A percentile compares a stretch with the other conserved stretches of the same genome.
Conservation (phyloP, 2,888 invertebrate genomes). For the Amblyjoppa proteus region DNA sequence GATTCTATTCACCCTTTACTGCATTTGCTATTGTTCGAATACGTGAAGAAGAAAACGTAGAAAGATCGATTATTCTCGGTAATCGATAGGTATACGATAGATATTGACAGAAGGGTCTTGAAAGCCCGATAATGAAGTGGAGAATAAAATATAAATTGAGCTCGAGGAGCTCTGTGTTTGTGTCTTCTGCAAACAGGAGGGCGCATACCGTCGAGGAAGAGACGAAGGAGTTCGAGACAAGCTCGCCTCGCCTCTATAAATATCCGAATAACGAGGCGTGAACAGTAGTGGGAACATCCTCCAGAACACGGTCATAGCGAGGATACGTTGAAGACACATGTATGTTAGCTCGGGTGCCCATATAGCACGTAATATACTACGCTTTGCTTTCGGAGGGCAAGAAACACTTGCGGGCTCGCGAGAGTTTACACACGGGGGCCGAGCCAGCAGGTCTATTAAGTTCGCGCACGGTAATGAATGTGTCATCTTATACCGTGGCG, state of each 20-base stretch:
- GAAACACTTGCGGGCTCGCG: constrained; percentile 70
- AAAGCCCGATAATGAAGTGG: background rate
- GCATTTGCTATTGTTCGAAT: background rate
- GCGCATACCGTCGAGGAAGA: background rate
- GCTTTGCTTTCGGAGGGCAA: constrained; percentile 71
- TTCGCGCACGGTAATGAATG: constrained; percentile 74
- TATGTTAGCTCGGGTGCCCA: constrained; percentile 12
- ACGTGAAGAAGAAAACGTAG: background rate
- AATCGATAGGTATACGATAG: constrained; percentile 1
- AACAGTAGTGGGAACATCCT: constrained; percentile 60
- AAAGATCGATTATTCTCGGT: constrained; percentile 8
- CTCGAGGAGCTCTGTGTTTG: background rate
- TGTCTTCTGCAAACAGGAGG: background rate
- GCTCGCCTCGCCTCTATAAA: constrained; percentile 50
- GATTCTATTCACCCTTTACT: background rate
- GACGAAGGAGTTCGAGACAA: constrained; percentile 16
- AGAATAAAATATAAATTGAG: background rate
- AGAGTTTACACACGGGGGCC: constrained; percentile 72
- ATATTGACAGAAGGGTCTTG: background rate
- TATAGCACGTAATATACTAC: constrained; percentile 45
- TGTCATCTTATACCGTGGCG: constrained; percentile 67
- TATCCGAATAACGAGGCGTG: constrained; percentile 63
- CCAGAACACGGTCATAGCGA: constrained; percentile 52
- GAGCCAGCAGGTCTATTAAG: constrained; percentile 74
- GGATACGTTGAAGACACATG: constrained; percentile 32